phyloP scores from a whole-genome alignment of 2,113 vertebrate species.

The Pelodiscus sinensis region DNA sequence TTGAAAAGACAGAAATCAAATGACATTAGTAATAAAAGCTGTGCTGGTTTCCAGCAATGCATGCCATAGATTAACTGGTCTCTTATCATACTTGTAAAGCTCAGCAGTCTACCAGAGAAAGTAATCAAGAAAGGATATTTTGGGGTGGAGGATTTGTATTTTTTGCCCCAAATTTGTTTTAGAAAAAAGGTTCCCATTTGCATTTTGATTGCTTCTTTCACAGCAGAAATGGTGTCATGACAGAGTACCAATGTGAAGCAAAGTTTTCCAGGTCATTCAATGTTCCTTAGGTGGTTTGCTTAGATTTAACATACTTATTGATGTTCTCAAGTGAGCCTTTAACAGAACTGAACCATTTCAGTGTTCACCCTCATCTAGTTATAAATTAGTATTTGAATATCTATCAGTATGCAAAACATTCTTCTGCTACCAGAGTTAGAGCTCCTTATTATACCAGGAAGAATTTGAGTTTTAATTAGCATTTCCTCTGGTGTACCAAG shows the following conservation, averaged over 20 bases:
- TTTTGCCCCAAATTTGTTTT: not conserved
- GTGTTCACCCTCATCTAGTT: conserved; percentile 68
- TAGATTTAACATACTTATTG: conserved; percentile 61
- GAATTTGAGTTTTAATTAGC: conserved; percentile 92
- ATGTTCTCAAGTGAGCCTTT: conserved; percentile 72
- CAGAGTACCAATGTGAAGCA: not conserved
- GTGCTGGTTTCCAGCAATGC: not conserved
- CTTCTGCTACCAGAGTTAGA: conserved; percentile 71
- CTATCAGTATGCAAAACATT: conserved; percentile 80
- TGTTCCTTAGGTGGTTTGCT: conserved; percentile 34
- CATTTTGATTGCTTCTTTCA: not conserved
- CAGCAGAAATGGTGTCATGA: not conserved
- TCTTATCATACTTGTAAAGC: not conserved
- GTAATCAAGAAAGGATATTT: conserved; percentile 3
- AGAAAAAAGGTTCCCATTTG: not conserved
- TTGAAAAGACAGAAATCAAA: not conserved
- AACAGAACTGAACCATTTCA: conserved; percentile 72
- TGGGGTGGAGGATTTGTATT: not conserved
- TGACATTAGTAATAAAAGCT: not conserved
- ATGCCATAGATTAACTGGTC: not conserved
- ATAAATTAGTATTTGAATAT: conserved; percentile 79
- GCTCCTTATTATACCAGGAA: conserved; percentile 86
- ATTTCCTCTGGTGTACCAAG: conserved; percentile 86
- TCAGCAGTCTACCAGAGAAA: conserved; percentile 12
- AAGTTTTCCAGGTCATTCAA: conserved; percentile 15